phyloP scores from a whole-genome alignment of 2,113 vertebrate genomes.

The Reinhardtius hippoglossoides region DNA sequence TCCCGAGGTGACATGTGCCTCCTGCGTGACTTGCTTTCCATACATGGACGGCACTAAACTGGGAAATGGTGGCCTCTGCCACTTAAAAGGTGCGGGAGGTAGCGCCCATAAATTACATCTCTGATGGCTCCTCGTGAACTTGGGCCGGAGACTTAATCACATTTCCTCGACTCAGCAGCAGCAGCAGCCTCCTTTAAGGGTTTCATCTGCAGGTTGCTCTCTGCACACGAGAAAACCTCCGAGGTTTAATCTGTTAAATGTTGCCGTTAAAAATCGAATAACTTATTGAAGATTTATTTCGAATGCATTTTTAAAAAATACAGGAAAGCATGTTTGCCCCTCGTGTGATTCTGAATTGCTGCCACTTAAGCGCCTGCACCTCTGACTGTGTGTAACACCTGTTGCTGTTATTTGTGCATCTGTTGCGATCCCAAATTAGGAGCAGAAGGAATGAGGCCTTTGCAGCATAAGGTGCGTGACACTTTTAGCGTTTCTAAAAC shows the following conservation, averaged over 20 bases:
- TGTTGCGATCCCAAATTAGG: conserved; percentile 74
- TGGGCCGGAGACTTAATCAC: conserved; percentile 66
- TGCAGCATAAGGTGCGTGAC: conserved; percentile 67
- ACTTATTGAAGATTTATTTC: too few species aligned
- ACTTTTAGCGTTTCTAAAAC: conserved; percentile 54
- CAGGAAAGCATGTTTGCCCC: background rate
- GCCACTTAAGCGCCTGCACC: background rate
- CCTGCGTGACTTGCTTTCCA: conserved; percentile 64
- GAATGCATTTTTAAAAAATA: too few species aligned
- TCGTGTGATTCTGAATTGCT: background rate
- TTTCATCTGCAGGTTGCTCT: conserved; percentile 39
- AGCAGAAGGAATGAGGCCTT: conserved; percentile 66
- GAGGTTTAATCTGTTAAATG: background rate
- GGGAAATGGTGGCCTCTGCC: conserved; percentile 70
- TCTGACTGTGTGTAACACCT: conserved; percentile 54
- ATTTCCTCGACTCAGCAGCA: conserved; percentile 77
- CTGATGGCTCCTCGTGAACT: conserved; percentile 49
- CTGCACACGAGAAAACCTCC: background rate
- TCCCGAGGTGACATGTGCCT: conserved; percentile 58
- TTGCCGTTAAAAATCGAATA: background rate
- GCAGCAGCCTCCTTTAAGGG: conserved; percentile 33
- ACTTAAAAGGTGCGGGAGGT: conserved; percentile 51
- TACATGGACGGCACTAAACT: conserved; percentile 81
- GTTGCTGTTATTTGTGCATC: conserved; percentile 60
- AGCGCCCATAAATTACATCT: conserved; percentile 77